phyloP scores from a whole-genome alignment of 2,797 vertebrate genomes.

The Uromys caudimaculatus region DNA sequence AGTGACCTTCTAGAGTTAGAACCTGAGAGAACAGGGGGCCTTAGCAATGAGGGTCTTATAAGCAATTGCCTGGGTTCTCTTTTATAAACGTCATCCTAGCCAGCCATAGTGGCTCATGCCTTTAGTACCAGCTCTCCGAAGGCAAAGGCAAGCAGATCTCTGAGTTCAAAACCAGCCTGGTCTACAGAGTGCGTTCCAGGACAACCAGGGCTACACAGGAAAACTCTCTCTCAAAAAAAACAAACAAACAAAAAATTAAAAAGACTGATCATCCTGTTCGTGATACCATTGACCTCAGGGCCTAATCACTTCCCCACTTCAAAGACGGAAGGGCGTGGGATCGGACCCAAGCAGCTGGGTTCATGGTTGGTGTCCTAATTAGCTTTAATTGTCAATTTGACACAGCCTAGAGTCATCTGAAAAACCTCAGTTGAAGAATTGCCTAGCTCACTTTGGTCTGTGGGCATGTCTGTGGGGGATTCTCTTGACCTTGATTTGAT shows the following conservation, averaged over 20 bases:
- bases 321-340: neutral
- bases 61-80: neutral
- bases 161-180: neutral
- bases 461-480: neutral
- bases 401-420: neutral
- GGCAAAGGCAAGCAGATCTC: neutral
- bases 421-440: neutral
- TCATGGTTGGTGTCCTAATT: neutral
- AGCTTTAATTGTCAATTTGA: neutral
- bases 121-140: neutral
- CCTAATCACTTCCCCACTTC: neutral
- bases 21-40: neutral
- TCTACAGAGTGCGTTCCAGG: neutral
- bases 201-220: neutral
- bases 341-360: neutral
- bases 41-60: neutral
- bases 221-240: neutral
- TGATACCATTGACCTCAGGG: neutral
- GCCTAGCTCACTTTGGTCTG: neutral
- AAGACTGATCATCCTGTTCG: neutral
- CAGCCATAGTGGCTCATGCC: neutral
- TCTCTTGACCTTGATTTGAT: too few species aligned
- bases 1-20: neutral
- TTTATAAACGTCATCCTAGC: neutral
- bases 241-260: neutral